A percentile compares a stretch with the other conserved stretches of the same genome.
Evolutionary conservation across 1,140 invertebrate genomes (phyloP).

Genomic region (Temnothorax longispinosus): DNA sequence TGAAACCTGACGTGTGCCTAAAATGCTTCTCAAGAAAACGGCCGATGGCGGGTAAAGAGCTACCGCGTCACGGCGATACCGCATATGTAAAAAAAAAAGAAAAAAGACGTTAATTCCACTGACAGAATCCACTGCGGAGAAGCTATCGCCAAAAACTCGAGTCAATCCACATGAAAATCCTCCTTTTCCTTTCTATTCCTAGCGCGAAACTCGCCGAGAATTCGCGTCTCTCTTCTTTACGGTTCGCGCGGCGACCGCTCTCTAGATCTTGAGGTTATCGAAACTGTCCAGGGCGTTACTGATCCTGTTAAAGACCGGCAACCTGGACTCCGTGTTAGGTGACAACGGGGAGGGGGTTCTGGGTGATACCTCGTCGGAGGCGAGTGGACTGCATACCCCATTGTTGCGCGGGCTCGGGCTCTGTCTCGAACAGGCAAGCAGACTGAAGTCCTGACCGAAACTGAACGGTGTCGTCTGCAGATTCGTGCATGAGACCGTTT

Average conservation of each 20-base stretch:
- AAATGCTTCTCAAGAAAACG: constrained; percentile 61
- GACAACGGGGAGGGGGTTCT: constrained; percentile 85
- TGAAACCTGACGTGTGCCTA: constrained; percentile 56
- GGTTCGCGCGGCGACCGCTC: neutral
- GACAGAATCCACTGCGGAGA: constrained; percentile 1
- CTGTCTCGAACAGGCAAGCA: constrained; percentile 76
- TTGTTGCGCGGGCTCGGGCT: constrained; percentile 70
- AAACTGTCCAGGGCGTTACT: constrained; percentile 88
- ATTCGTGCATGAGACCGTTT: constrained; percentile 73
- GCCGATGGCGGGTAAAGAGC: constrained; percentile 35
- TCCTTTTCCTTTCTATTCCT: neutral
- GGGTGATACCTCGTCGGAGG: constrained; percentile 79
- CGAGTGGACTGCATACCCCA: constrained; percentile 61
- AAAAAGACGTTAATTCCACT: constrained; percentile 15
- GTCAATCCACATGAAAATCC: constrained; percentile 7
- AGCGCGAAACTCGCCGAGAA: constrained; percentile 34
- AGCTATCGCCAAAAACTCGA: constrained; percentile 18
- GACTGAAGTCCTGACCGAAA: constrained; percentile 82
- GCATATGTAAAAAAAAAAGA: constrained; percentile 15
- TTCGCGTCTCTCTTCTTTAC: constrained; percentile 23
- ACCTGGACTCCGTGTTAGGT: constrained; percentile 83
- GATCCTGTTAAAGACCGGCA: constrained; percentile 91
- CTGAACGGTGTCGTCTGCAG: constrained; percentile 81
- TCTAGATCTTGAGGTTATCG: constrained; percentile 87
- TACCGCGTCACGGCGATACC: neutral